Evolutionary conservation across 2,797 vertebrate genomes (phyloP), one percentile per base, ranked within the genome.

Genomic region (Potorous gilbertii): DNA sequence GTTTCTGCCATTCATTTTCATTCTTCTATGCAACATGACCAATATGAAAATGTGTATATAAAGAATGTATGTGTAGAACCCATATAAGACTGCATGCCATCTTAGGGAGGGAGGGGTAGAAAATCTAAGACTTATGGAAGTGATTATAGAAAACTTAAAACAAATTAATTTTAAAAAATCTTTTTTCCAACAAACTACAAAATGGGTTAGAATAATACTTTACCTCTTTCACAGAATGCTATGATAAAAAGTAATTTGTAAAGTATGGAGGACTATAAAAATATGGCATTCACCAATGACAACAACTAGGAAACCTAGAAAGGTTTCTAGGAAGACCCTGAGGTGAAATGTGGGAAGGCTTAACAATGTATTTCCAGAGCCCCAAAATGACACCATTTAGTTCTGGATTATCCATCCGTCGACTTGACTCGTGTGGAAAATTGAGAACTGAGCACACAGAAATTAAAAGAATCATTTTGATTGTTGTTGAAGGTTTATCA

Each of bases 401-500:
- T 91, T 57, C 56, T 91, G 40, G 94, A 57, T 27, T 55, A 3
- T 52, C 92, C 62, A 90, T 28, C 90, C 91, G 56, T 93, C 92
- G 96, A 91, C 31, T 93, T 93, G 24, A 52, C 8, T 57, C 91
- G 95, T 94, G 56, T 29, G n/a, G 46, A 55, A 96, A 56, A 40
- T 6, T 31, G 94, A 94, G 93, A 92, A 18, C 90, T 96, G 66
- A 94, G n/a, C 24, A 21, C 54, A 57, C 54, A 62, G 59, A 66
- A 94, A 96, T 95, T 92, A 81, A 96, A 62, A 92, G 46, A 93
- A 93, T 81, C 87, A 92, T 54, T 9, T 40, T 93, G 24, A 94
- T 94, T 94, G 34, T 62, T 94, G 91, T 92, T 95, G 91, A 95
- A n/a, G 92, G 55, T 96, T 97, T 92, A 93, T 56, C 89, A 92